Percentiles rank a stretch among this genome's conserved stretches.
phyloP scores from a whole-genome alignment of 2,797 vertebrate species.

The Coilia nasus region DNA sequence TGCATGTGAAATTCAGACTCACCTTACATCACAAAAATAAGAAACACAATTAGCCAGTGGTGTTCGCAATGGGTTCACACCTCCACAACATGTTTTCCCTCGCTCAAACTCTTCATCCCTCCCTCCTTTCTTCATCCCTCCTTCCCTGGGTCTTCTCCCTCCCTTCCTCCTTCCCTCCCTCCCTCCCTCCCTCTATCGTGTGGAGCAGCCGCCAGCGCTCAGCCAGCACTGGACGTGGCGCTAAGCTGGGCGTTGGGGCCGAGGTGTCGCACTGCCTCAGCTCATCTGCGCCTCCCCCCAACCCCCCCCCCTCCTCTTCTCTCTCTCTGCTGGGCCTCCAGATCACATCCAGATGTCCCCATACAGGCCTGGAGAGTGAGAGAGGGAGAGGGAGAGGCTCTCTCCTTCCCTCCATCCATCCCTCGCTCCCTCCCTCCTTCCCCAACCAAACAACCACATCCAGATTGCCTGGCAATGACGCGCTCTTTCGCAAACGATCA shows the following conservation, averaged over 20 bases:
- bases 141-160: neutral
- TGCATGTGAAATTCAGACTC: neutral
- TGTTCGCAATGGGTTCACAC: neutral
- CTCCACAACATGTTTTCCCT: neutral
- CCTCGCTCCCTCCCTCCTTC: neutral
- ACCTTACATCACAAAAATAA: neutral
- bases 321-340: constrained; percentile 35
- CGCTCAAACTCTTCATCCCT: too few species aligned
- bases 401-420: neutral
- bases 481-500: constrained; percentile 65
- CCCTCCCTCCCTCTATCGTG: constrained; percentile 20
- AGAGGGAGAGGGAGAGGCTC: too few species aligned
- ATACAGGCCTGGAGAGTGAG: constrained; percentile 5
- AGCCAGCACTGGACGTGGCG: neutral
- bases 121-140: neutral
- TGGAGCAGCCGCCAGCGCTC: constrained; percentile 18
- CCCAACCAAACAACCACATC: constrained; percentile 49
- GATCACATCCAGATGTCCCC: constrained; percentile 74
- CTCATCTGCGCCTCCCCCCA: constrained; percentile 35
- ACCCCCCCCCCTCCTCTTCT: neutral
- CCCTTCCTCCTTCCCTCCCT: neutral
- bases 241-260: constrained; percentile 41
- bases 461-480: constrained; percentile 59
- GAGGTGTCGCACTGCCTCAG: constrained; percentile 58
- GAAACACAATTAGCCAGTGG: neutral